These are phyloP conservation scores for Pedetes capensis DNA, from an alignment of 2,113 vertebrate genomes.

Conservation along the genomic window DNA sequence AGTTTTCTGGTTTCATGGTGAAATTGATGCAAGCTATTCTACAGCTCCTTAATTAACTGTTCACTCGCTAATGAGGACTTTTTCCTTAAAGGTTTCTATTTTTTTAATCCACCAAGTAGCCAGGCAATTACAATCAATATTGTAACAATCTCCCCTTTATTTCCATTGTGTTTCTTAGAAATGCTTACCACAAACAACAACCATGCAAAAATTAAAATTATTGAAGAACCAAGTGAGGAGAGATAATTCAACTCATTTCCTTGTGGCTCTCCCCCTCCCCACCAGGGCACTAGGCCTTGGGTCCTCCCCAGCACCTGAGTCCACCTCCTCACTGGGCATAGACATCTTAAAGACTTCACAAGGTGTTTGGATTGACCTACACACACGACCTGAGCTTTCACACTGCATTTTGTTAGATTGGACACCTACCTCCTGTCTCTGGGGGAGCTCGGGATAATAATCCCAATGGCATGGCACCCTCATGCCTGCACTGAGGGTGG, in stretches of 20 bases:
- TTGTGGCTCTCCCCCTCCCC: background rate
- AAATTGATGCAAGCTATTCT: slow-evolving; percentile 63
- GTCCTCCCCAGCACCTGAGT: background rate
- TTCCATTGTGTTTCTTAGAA: slow-evolving; percentile 58
- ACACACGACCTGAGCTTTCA: background rate
- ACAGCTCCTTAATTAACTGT: slow-evolving; percentile 69
- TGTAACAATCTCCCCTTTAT: slow-evolving; percentile 70
- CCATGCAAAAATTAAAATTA: slow-evolving; percentile 66
- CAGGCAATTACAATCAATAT: slow-evolving; percentile 70
- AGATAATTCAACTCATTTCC: slow-evolving; percentile 27
- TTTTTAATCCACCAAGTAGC: slow-evolving; percentile 61
- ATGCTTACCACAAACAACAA: slow-evolving; percentile 24
- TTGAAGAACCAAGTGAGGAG: slow-evolving; percentile 42
- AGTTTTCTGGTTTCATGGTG: slow-evolving; percentile 66
- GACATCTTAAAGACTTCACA: background rate
- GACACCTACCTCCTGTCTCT: background rate
- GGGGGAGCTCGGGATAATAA: background rate
- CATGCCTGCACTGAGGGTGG: background rate
- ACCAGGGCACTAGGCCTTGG: background rate
- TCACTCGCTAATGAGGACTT: slow-evolving; percentile 59
- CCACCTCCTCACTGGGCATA: background rate
- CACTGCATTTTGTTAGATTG: background rate
- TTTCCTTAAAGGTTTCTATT: slow-evolving; percentile 62
- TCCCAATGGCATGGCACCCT: background rate
- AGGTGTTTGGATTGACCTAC: background rate